A percentile compares a stretch with the other conserved stretches of the same genome.
phyloP scores from a whole-genome alignment of 2,888 invertebrate genomes.

The Elysia crispata region DNA sequence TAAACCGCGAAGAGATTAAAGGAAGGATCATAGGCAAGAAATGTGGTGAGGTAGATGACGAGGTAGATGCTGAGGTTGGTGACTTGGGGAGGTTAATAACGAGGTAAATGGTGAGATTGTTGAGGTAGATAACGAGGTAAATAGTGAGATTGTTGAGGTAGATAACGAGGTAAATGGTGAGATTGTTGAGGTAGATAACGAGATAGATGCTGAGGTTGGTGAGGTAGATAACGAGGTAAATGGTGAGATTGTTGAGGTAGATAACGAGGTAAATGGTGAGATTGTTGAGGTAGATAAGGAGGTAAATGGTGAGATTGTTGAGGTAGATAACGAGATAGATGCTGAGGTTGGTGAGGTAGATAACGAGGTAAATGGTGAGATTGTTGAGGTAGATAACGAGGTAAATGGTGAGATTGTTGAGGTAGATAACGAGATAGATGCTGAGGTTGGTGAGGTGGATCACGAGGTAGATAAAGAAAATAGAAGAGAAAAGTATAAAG shows the following conservation, averaged over 20 bases:
- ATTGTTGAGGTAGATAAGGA: background rate
- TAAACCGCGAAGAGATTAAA: too few relatives aligned
- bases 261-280: background rate
- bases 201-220: background rate
- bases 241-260: background rate
- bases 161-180: too few relatives aligned
- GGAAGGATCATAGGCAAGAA: too few relatives aligned
- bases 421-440: background rate
- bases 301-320: background rate
- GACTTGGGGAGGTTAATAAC: background rate
- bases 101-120: background rate
- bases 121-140: too few relatives aligned
- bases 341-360: background rate
- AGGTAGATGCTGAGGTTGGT: background rate
- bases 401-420: background rate
- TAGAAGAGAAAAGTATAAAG: too few relatives aligned
- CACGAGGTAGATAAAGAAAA: background rate
- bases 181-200: background rate
- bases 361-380: constrained; percentile 13
- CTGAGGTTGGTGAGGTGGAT: background rate
- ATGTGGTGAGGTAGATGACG: background rate
- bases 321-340: background rate
- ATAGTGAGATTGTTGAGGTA: background rate
- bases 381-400: background rate
- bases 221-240: background rate